phyloP scores from a whole-genome alignment of 2,888 invertebrate species.

The Hyalella azteca region DNA sequence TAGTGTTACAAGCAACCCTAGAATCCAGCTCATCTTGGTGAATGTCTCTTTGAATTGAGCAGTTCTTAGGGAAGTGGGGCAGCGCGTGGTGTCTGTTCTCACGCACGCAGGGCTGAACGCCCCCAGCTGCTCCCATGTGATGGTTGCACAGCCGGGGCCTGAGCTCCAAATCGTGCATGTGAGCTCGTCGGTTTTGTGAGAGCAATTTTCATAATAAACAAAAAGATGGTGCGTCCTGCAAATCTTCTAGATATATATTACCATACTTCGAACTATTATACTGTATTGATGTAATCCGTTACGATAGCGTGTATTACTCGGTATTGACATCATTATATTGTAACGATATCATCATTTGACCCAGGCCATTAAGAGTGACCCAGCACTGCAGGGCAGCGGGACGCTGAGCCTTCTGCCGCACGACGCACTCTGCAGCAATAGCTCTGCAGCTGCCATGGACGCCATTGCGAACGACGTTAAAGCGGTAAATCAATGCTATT shows the following conservation, averaged over 20 bases:
- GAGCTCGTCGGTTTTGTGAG: background rate
- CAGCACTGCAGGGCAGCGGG: background rate
- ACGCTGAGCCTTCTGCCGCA: background rate
- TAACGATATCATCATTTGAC: no score
- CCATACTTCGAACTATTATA: no score
- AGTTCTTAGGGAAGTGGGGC: background rate
- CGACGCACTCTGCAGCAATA: background rate
- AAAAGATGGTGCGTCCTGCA: no score
- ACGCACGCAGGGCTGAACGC: background rate
- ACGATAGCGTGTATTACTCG: no score
- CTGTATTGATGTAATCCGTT: no score
- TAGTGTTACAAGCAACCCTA: no score
- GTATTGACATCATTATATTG: no score
- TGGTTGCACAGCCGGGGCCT: background rate
- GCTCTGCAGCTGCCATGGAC: background rate
- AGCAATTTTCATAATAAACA: no score
- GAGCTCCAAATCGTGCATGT: background rate
- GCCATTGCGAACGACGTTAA: background rate
- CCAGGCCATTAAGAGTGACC: background rate
- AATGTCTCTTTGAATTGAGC: no score
- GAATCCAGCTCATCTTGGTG: no score
- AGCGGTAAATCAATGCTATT: background rate
- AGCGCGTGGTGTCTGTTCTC: background rate
- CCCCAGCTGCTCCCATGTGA: background rate
- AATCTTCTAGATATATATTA: no score